Percentiles rank a stretch among this genome's conserved stretches.
Conservation (phyloP, 2,888 invertebrate species). For the Meiosimyza decipiens region DNA sequence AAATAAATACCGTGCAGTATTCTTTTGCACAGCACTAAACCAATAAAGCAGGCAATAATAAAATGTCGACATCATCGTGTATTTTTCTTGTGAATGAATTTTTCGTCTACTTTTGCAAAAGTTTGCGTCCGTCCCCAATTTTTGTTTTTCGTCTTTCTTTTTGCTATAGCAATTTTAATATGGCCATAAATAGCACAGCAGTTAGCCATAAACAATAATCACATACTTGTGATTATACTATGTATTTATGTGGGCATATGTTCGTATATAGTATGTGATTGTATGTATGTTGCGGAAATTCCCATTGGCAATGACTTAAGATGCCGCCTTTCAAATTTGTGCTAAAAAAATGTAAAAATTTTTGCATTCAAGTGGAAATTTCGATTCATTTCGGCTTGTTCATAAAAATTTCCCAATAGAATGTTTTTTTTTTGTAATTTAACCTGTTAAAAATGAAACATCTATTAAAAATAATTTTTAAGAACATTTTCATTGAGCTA, state of each 20-base stretch:
- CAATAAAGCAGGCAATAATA: not conserved
- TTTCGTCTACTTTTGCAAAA: not conserved
- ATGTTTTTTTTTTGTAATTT: not conserved
- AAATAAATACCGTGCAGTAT: not conserved
- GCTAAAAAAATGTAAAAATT: too few species aligned
- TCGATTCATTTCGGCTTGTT: too few species aligned
- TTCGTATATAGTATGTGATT: not conserved
- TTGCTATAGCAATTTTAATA: not conserved
- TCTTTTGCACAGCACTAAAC: not conserved
- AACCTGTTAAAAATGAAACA: slow-evolving; percentile 23
- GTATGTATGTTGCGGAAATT: not conserved
- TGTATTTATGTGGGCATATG: not conserved
- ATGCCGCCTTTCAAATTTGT: slow-evolving; percentile 10
- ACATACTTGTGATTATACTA: slow-evolving; percentile 1
- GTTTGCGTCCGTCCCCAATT: not conserved
- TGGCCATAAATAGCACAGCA: slow-evolving; percentile 5
- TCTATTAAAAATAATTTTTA: not conserved
- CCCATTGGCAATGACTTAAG: slow-evolving; percentile 21
- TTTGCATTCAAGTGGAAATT: too few species aligned
- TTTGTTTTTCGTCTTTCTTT: not conserved
- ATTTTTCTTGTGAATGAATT: slow-evolving; percentile 28
- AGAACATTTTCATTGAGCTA: slow-evolving; percentile 10
- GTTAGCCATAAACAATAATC: slow-evolving; percentile 9
- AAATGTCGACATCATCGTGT: not conserved
- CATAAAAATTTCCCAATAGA: slow-evolving; percentile 10